phyloP scores from a whole-genome alignment of 2,113 vertebrate genomes.

The Sinocyclocheilus anophthalmus region DNA sequence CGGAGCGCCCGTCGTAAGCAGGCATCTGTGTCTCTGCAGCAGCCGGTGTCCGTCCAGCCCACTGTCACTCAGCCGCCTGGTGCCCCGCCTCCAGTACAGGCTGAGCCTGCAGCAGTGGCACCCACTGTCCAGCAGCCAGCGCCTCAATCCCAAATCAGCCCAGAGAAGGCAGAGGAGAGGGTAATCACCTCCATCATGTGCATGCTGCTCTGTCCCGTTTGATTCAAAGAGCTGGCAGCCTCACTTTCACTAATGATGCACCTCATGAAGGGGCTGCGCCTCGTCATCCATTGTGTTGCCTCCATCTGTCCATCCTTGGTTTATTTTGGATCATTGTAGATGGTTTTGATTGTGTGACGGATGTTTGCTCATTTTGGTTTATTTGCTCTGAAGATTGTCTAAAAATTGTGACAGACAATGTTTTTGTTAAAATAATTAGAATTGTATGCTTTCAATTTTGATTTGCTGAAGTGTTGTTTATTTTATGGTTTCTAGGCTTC shows the following conservation, averaged over 20 bases:
- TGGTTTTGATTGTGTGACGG: neutral
- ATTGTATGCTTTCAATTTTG: neutral
- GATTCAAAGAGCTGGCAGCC: neutral
- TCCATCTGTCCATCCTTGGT: neutral
- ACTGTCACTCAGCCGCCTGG: constrained; percentile 51
- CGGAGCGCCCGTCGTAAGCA: constrained; percentile 72
- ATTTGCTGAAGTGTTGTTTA: neutral
- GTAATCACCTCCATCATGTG: constrained; percentile 41
- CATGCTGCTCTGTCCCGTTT: neutral
- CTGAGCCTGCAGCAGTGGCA: constrained; percentile 48
- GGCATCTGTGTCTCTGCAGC: constrained; percentile 33
- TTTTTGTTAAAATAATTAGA: neutral
- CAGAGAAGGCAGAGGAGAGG: constrained; percentile 60
- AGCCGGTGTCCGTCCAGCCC: neutral
- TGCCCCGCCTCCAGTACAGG: neutral
- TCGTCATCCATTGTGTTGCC: neutral
- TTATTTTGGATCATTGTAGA: neutral
- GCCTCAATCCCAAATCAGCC: constrained; percentile 46
- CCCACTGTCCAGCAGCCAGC: constrained; percentile 52
- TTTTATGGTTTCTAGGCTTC: neutral
- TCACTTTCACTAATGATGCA: neutral
- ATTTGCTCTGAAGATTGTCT: neutral
- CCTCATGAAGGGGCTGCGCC: neutral
- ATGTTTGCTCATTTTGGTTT: neutral
- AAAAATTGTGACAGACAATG: neutral